Evolutionary conservation across 2,113 vertebrate species (phyloP).

Genomic region (Cynopterus brachyotis): DNA sequence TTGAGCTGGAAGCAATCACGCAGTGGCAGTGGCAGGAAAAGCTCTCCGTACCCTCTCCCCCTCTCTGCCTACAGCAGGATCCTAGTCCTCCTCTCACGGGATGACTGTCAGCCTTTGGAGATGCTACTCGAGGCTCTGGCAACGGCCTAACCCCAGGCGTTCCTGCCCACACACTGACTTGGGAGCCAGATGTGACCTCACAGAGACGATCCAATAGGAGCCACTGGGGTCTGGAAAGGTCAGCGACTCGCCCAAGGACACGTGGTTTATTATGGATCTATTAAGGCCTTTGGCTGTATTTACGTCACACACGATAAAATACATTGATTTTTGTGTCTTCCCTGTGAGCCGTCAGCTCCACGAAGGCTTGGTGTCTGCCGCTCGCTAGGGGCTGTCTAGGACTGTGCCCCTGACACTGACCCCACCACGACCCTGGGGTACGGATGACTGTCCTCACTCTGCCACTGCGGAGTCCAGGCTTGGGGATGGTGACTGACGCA

Average conservation of each 20-base stretch:
- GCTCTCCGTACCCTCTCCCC: too few relatives aligned
- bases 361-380: not conserved
- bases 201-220: rapidly evolving
- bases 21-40: not conserved
- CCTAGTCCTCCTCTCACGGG: not conserved
- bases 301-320: not conserved
- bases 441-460: not conserved
- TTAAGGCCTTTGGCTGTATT: not conserved
- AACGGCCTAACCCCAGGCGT: too few relatives aligned
- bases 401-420: not conserved
- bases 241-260: not conserved
- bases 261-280: rapidly evolving
- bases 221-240: not conserved
- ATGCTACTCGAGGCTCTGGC: not conserved
- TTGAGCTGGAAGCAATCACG: not conserved
- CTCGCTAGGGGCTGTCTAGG: not conserved
- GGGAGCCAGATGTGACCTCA: not conserved
- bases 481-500: not conserved
- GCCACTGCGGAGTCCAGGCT: rapidly evolving
- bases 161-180: not conserved
- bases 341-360: not conserved
- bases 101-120: not conserved
- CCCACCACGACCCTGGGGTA: rapidly evolving
- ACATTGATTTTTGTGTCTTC: not conserved
- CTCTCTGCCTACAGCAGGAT: not conserved